These are phyloP conservation scores for Mya arenaria DNA, from an alignment of 1,140 invertebrate genomes.

Conservation along the genomic window DNA sequence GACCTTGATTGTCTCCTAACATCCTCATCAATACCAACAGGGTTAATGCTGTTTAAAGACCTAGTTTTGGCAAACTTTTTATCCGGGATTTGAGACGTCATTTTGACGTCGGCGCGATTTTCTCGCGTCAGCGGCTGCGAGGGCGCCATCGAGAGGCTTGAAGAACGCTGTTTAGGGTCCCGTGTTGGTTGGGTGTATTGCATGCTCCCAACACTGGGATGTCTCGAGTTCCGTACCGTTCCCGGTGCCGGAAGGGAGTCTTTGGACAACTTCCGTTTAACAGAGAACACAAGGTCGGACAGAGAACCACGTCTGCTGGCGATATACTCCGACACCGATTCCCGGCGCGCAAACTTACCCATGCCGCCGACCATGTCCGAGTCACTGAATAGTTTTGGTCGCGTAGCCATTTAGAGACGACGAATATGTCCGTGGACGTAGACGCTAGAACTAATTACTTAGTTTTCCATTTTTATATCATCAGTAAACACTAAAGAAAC, in stretches of 20 bases:
- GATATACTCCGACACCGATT: conserved; percentile 38
- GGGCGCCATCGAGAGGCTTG: not conserved
- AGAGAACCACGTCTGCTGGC: conserved; percentile 40
- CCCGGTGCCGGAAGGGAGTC: not conserved
- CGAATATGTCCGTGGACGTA: no score
- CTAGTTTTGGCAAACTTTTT: conserved; percentile 28
- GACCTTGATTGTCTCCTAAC: not conserved
- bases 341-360: conserved; percentile 6
- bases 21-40: not conserved
- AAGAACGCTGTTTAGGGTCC: conserved; percentile 38
- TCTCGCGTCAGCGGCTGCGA: not conserved
- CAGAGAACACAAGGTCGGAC: conserved; percentile 40
- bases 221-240: not conserved
- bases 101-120: not conserved
- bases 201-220: conserved; percentile 5
- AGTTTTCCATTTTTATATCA: not conserved
- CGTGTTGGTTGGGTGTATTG: not conserved
- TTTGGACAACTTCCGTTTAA: conserved; percentile 10
- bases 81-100: not conserved
- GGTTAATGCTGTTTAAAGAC: conserved; percentile 18
- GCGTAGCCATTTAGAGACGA: conserved; percentile 31
- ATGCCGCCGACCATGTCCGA: not conserved
- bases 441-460: not conserved
- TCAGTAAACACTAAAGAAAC: not conserved
- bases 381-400: conserved; percentile 25